These are phyloP conservation scores for Candidula unifasciata DNA, from an alignment of 2,888 invertebrate species.

Conservation along the genomic window DNA sequence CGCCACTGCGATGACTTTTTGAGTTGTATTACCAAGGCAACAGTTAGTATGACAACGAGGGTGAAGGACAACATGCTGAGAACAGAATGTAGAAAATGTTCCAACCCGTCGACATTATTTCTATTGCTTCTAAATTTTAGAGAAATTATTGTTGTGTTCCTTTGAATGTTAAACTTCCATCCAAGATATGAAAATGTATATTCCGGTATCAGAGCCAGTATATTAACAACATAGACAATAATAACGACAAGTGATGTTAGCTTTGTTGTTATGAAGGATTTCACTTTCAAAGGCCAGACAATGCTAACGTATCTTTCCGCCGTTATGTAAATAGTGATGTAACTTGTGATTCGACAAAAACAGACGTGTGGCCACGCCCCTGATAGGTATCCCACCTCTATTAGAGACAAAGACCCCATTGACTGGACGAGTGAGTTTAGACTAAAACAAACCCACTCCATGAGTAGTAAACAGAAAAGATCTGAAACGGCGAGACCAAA, in stretches of 20 bases:
- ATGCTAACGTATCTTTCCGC: neutral
- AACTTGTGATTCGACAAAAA: slow-evolving; percentile 18
- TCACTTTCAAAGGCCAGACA: neutral
- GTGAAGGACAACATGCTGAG: neutral
- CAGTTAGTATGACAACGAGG: neutral
- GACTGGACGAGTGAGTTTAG: neutral
- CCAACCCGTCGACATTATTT: neutral
- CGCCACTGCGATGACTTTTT: slow-evolving; percentile 6
- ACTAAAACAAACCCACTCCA: neutral
- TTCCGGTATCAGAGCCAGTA: neutral
- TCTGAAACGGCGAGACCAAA: slow-evolving; percentile 5
- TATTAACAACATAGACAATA: neutral
- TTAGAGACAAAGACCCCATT: neutral
- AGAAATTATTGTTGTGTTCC: neutral
- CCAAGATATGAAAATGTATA: slow-evolving; percentile 10
- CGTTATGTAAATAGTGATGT: slow-evolving; percentile 7
- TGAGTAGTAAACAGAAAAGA: neutral
- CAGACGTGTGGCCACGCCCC: slow-evolving; percentile 25
- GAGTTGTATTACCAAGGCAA: neutral
- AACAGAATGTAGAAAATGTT: neutral
- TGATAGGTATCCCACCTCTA: neutral
- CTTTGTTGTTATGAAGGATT: neutral
- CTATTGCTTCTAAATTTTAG: neutral
- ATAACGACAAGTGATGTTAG: neutral
- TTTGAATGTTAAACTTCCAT: neutral